Evolutionary conservation across 2,113 vertebrate species (phyloP).

Genomic region (Melanocharis versteri): DNA sequence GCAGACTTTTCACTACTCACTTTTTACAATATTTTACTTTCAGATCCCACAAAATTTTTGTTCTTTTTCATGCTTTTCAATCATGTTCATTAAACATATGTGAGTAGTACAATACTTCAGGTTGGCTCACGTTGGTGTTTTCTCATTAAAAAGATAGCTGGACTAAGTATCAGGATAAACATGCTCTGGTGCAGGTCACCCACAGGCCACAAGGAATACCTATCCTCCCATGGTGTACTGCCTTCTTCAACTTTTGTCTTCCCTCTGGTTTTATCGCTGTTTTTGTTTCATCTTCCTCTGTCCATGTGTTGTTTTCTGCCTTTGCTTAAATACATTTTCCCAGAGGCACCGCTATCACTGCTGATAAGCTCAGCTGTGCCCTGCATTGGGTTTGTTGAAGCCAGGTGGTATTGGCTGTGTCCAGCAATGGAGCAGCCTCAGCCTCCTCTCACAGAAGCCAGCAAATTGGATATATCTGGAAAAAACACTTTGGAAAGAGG

Average conservation of each 20-base stretch:
- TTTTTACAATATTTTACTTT: not conserved
- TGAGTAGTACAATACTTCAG: not conserved
- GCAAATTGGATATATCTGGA: not conserved
- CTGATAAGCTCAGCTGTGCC: not conserved
- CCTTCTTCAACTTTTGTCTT: not conserved
- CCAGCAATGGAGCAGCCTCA: not conserved
- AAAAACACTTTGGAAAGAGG: not conserved
- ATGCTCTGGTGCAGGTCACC: fast-evolving
- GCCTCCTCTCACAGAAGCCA: not conserved
- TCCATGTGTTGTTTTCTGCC: not conserved
- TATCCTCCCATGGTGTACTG: not conserved
- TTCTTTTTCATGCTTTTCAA: not conserved
- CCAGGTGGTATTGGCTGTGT: not conserved
- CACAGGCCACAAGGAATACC: not conserved
- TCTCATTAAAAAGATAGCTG: not conserved
- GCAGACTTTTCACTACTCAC: not conserved
- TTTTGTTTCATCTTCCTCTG: not conserved
- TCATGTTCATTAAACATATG: not conserved
- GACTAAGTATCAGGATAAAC: not conserved
- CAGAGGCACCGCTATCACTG: not conserved
- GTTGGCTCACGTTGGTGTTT: not conserved
- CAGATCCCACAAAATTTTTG: not conserved
- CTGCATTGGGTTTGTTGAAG: fast-evolving
- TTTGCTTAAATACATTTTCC: not conserved
- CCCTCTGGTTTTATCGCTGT: not conserved